Percentiles rank a stretch among this genome's conserved stretches.
Evolutionary conservation across 2,888 invertebrate genomes (phyloP).

Genomic region (Heliothis peltigera): DNA sequence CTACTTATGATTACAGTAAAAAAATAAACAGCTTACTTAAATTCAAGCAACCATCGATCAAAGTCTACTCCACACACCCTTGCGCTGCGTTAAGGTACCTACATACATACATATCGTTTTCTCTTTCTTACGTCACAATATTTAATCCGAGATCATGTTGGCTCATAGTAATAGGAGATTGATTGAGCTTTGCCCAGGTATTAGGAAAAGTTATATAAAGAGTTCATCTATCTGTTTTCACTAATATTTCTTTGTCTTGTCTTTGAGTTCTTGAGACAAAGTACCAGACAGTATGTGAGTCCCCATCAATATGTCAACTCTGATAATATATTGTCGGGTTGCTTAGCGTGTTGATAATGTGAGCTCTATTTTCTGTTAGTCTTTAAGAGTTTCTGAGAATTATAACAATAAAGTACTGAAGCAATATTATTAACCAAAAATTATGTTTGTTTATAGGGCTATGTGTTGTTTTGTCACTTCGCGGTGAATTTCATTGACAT

Average conservation of each 20-base stretch:
- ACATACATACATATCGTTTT: conserved; percentile 27
- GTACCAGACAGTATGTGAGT: not conserved
- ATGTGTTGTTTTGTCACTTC: too few species aligned
- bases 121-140: conserved; percentile 45
- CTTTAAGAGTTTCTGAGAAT: not conserved
- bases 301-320: conserved; percentile 9
- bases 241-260: conserved; percentile 17
- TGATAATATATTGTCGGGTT: conserved; percentile 4
- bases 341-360: conserved; percentile 1
- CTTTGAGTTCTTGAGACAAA: conserved; percentile 1
- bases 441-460: too few species aligned
- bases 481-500: too few species aligned
- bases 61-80: conserved; percentile 44
- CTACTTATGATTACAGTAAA: conserved; percentile 11
- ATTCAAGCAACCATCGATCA: conserved; percentile 47
- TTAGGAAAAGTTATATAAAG: conserved; percentile 16
- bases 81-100: conserved; percentile 28
- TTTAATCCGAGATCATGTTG: conserved; percentile 56
- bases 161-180: conserved; percentile 51
- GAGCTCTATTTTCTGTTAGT: not conserved
- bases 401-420: not conserved
- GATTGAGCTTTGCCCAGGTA: conserved; percentile 50
- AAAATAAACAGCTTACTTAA: conserved; percentile 29
- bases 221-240: conserved; percentile 8
- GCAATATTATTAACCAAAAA: too few species aligned